phyloP scores from a whole-genome alignment of 2,797 vertebrate species.

The Coccyzus lansbergi region DNA sequence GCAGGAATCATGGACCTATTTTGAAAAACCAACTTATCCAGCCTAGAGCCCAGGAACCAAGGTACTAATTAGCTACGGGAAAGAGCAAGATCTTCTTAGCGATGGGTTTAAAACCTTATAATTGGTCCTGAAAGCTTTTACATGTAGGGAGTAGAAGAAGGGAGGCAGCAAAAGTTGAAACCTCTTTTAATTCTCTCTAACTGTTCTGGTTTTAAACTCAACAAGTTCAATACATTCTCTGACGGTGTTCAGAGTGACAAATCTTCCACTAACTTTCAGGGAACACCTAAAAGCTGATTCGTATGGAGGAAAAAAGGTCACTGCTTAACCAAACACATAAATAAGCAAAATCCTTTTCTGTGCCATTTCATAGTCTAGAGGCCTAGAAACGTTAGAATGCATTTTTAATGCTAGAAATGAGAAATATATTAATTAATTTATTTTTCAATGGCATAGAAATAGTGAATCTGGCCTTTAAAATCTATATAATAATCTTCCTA shows the following conservation, averaged over 20 bases:
- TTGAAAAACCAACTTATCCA: not conserved
- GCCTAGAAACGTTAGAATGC: not conserved
- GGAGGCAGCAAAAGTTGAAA: not conserved
- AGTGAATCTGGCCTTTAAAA: not conserved
- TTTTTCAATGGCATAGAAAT: not conserved
- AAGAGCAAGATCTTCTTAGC: not conserved
- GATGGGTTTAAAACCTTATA: not conserved
- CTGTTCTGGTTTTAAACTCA: not conserved
- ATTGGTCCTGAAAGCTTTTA: not conserved
- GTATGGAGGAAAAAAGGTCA: not conserved
- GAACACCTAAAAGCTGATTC: not conserved
- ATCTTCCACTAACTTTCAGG: not conserved
- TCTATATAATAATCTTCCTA: not conserved
- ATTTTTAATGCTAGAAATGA: not conserved
- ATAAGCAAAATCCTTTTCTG: not conserved
- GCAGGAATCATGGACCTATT: not conserved
- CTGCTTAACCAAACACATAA: not conserved
- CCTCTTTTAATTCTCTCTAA: not conserved
- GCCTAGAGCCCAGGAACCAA: not conserved
- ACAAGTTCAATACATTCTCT: not conserved
- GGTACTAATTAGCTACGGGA: not conserved
- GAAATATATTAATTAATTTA: not conserved
- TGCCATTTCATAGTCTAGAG: not conserved
- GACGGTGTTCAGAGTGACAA: not conserved
- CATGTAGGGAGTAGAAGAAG: not conserved